Conservation (phyloP, 2,888 invertebrate genomes). For the Hoplodrina ambigua region DNA sequence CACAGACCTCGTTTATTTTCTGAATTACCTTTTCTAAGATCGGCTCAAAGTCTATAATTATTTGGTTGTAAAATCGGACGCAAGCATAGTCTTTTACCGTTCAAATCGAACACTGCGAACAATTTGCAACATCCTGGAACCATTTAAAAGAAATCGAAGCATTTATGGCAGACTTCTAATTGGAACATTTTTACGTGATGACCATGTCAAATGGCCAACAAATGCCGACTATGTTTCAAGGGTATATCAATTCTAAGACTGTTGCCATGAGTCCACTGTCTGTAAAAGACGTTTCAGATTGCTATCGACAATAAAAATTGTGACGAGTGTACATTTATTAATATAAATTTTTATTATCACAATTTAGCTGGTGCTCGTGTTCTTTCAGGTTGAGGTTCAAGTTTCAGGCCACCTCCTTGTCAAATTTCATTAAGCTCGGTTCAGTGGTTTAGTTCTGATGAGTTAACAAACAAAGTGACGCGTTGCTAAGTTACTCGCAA, state of each 20-base stretch:
- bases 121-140: conserved; percentile 56
- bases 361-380: neutral
- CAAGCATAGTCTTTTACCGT: conserved; percentile 9
- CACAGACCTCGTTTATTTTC: conserved; percentile 2
- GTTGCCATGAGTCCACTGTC: conserved; percentile 54
- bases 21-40: conserved; percentile 1
- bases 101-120: conserved; percentile 15
- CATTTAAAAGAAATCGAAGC: conserved; percentile 65
- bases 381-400: too few relatives aligned
- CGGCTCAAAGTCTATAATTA: neutral
- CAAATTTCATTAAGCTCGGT: too few relatives aligned
- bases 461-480: too few relatives aligned
- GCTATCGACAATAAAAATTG: conserved; percentile 42
- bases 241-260: conserved; percentile 68
- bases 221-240: conserved; percentile 66
- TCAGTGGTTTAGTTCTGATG: too few relatives aligned
- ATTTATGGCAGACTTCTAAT: conserved; percentile 49
- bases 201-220: conserved; percentile 57
- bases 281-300: conserved; percentile 42
- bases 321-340: conserved; percentile 13
- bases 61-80: conserved; percentile 23
- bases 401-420: too few relatives aligned
- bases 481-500: too few relatives aligned
- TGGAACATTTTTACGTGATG: conserved; percentile 60
- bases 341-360: conserved; percentile 1